Base-by-base conservation (phyloP, 2,113 vertebrate species). In the Circaetus gallicus region DNA sequence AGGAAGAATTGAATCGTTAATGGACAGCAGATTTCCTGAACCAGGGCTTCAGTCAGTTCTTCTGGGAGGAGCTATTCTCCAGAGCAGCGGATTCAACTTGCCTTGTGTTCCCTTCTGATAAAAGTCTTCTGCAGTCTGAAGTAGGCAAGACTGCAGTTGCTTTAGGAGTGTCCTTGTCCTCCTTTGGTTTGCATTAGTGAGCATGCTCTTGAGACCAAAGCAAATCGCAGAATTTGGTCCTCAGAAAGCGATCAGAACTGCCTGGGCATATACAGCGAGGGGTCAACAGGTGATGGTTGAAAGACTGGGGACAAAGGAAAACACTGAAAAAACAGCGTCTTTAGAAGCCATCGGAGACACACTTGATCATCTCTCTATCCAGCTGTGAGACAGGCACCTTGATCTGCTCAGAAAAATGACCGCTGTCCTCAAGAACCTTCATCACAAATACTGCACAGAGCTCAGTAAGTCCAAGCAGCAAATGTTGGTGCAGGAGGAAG, bases 81-180 rank as follows among this genome's bases (percentile, higher is more conserved):
- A 34, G 71, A 80, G 71, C 29, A 55, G 67, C 26, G 52, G 49
- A 15, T 74, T 74, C 28, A 5, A 47, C 52, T 13, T 52, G 49
- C 67, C 69, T 29, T 45, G 49, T 52, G 63, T 47, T 84, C 49
- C 78, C 34, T 87, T 55, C 63, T 9, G 16, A 53, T 31, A 36
- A 78, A 86, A 82, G 61, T 31, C 70, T 72, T 16, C 43, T 47
- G 71, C 62, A 25, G 56, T 15, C 61, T 88, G 79, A 79, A 90
- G 62, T 1, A 71, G 63, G 45, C 55, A 52, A 62, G 61, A 20
- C 42, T 86, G 79, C 52, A 26, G 76, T 32, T 76, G 66, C 86
- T 94, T 80, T 31, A 34, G 24, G 58, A 83, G 45, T 61, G 86
- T 86, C 89, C 72, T 95, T 95, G 93, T 91, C 90, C 93, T 95